Percentiles rank a stretch among this genome's conserved stretches.
These are phyloP conservation scores for Himalopsyche japonica DNA, from an alignment of 2,888 invertebrate species.

Conservation along the genomic window DNA sequence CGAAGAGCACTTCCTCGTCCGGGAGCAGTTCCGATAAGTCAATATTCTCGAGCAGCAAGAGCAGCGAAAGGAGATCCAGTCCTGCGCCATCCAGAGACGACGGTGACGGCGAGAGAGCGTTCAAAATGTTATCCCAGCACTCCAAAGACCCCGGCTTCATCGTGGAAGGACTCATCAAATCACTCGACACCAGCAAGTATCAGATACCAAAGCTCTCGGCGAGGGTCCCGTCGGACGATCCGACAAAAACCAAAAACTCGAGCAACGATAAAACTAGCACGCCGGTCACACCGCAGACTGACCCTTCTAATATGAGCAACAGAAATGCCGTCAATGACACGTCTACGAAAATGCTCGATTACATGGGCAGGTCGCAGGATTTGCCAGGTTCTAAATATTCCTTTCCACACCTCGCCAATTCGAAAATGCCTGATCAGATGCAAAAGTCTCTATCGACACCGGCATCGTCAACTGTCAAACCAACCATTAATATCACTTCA, in stretches of 20 bases:
- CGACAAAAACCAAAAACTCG: conserved; percentile 51
- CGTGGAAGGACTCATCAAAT: conserved; percentile 77
- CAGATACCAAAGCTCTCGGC: conserved; percentile 85
- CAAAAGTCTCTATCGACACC: conserved; percentile 55
- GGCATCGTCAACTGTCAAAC: conserved; percentile 48
- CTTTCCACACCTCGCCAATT: conserved; percentile 52
- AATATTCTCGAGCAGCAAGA: conserved; percentile 63
- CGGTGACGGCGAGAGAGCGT: conserved; percentile 63
- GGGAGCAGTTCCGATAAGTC: conserved; percentile 59
- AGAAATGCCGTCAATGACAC: conserved; percentile 17
- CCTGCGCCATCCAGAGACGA: conserved; percentile 69
- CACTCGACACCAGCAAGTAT: conserved; percentile 78
- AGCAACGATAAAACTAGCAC: conserved; percentile 57
- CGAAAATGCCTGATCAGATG: conserved; percentile 49
- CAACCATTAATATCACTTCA: conserved; percentile 54
- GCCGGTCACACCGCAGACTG: conserved; percentile 40
- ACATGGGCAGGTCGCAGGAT: conserved; percentile 51
- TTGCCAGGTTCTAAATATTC: conserved; percentile 51
- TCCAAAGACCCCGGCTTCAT: conserved; percentile 67
- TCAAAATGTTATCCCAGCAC: conserved; percentile 62
- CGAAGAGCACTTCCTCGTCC: conserved; percentile 58
- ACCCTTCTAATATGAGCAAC: conserved; percentile 6
- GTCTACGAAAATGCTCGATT: conserved; percentile 51
- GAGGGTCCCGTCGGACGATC: conserved; percentile 46
- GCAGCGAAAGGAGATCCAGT: conserved; percentile 67